These are phyloP conservation scores for Scrobipalpa costella DNA, from an alignment of 2,888 invertebrate species.

Conservation along the genomic window DNA sequence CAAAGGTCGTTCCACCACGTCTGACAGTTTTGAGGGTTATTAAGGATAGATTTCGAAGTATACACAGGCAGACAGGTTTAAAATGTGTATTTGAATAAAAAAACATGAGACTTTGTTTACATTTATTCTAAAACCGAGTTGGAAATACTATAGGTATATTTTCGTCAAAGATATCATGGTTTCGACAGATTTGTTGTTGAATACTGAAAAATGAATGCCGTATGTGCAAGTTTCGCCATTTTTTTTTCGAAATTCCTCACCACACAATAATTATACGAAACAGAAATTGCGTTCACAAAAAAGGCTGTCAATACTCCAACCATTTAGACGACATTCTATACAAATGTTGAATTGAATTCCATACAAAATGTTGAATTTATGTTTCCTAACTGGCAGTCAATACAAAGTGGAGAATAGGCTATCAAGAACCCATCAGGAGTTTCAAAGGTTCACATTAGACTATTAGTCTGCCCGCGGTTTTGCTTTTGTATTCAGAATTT, in stretches of 20 bases:
- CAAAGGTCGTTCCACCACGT: too few relatives aligned
- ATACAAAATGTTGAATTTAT: background rate
- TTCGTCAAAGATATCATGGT: too few relatives aligned
- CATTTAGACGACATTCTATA: conserved; percentile 15
- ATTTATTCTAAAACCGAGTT: too few relatives aligned
- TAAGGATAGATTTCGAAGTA: too few relatives aligned
- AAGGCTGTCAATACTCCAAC: too few relatives aligned
- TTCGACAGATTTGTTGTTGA: too few relatives aligned
- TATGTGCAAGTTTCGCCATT: background rate
- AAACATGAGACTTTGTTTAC: too few relatives aligned
- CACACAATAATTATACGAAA: background rate
- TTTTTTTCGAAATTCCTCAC: background rate
- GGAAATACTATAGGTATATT: too few relatives aligned
- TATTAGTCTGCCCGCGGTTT: background rate
- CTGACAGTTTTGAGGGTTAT: too few relatives aligned
- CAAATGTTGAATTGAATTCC: too few relatives aligned
- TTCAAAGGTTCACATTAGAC: background rate
- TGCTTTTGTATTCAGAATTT: background rate
- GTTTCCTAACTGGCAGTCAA: conserved; percentile 7
- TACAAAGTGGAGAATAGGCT: conserved; percentile 25
- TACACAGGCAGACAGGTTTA: too few relatives aligned
- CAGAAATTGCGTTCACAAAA: background rate
- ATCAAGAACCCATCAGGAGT: conserved; percentile 30
- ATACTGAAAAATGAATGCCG: background rate
- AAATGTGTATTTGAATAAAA: too few relatives aligned